A percentile compares a stretch with the other conserved stretches of the same genome.
These are phyloP conservation scores for Cyphomyrus plagiostoma DNA, from an alignment of 2,113 vertebrate species.

Conservation along the genomic window DNA sequence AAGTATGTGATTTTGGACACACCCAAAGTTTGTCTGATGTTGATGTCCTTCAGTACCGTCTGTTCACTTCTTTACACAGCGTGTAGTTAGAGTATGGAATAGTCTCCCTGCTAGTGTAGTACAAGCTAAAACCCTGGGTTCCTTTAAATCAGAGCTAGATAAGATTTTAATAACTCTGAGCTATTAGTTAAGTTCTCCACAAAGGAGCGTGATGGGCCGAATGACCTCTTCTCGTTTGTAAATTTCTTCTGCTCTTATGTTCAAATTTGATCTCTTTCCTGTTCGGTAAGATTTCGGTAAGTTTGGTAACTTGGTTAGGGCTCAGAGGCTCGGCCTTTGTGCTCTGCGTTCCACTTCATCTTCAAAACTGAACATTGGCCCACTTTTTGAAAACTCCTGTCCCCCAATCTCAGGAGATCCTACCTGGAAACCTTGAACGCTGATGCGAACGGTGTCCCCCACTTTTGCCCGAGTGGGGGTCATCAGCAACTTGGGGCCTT, in stretches of 20 bases:
- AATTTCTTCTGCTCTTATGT: too few species aligned
- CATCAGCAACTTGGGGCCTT: constrained; percentile 86
- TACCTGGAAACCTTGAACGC: constrained; percentile 94
- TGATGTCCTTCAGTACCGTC: neutral
- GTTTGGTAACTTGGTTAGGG: constrained; percentile 17
- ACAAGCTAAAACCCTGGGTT: too few species aligned
- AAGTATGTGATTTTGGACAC: neutral
- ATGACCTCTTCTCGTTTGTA: too few species aligned
- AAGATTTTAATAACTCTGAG: too few species aligned
- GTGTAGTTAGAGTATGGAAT: too few species aligned
- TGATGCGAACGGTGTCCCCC: constrained; percentile 88
- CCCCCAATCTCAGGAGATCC: constrained; percentile 43
- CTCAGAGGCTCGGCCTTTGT: constrained; percentile 27
- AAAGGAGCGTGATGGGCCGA: too few species aligned
- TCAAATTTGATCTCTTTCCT: neutral
- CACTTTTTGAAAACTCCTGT: constrained; percentile 35
- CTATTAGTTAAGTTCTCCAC: too few species aligned
- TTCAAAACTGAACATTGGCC: constrained; percentile 26
- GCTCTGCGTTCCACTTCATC: constrained; percentile 13
- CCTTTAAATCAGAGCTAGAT: too few species aligned
- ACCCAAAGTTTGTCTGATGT: neutral
- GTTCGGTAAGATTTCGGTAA: constrained; percentile 30
- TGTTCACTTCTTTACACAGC: neutral
- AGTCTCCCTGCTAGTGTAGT: too few species aligned
- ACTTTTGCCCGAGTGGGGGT: constrained; percentile 81